Base-by-base conservation (phyloP, 2,113 vertebrate genomes). In the Corythornis madagascariensis region DNA sequence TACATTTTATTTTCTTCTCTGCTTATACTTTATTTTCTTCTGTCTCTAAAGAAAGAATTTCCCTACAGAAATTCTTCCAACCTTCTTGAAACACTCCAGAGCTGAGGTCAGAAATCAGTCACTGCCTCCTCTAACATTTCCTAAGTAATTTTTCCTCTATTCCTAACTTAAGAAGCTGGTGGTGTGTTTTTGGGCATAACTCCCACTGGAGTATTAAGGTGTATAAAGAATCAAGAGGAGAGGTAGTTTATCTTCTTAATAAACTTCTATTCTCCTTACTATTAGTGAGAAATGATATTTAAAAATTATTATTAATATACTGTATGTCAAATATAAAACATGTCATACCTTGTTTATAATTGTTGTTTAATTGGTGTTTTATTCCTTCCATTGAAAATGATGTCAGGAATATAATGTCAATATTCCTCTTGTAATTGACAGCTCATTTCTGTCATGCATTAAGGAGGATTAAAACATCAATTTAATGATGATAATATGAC, bases 281-380 rank as follows among this genome's bases (percentile, higher is more conserved):
- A 55, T 84, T 78, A 88, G 70, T 69, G 66, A 92, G 73, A 83
- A 93, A 52, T 82, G 6, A 70, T 89, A 84, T 94, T 90, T 75
- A 21, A 2, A 81, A 47, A 47, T 50, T 2, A 83, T 94, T 83
- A 89, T 96, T 90, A 96, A 96, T 96, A 89, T 88, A 94, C 72
- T 88, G 48, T 92, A 89, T 94, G 94, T 92, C 96, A 93, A 67
- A 96, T 95, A 93, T 90, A 95, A 97, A 96, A 96, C 90, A 80
- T 86, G 80, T 95, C 70, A 61, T 97, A 95, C 86, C 70, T 93
- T 97, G 88, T 91, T 93, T 95, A 96, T 97, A 97, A 96, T 97
- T 96, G 96, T 96, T 90, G 88, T 97, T 92, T 97, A 96, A 96
- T 97, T 97, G 91, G 93, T 95, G 75, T 96, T 97, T 97, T 95